A percentile compares a stretch with the other conserved stretches of the same genome.
phyloP scores from a whole-genome alignment of 1,140 invertebrate genomes.

The Yoshiicerus persimilis region DNA sequence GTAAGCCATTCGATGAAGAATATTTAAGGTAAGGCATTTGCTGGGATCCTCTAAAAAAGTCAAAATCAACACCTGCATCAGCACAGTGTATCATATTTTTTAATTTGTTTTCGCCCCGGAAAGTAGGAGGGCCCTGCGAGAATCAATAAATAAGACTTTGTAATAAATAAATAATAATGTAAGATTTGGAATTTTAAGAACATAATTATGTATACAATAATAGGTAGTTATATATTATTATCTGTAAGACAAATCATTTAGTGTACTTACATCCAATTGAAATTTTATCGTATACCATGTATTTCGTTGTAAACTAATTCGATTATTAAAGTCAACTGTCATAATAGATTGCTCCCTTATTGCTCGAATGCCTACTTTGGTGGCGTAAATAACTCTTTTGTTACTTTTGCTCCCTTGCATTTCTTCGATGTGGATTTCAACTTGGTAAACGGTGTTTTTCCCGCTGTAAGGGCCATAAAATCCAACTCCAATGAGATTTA shows the following conservation, averaged over 20 bases:
- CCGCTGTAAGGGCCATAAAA: slow-evolving; percentile 1
- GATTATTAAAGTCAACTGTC: neutral
- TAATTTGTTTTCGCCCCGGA: neutral
- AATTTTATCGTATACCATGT: slow-evolving; percentile 15
- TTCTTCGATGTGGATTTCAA: neutral
- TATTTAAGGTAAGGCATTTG: slow-evolving; percentile 3
- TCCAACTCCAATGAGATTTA: neutral
- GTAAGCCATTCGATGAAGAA: neutral
- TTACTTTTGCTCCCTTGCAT: neutral
- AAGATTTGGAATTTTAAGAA: too few species aligned
- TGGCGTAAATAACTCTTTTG: neutral
- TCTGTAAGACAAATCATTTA: neutral
- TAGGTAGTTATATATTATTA: too few species aligned
- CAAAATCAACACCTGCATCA: neutral
- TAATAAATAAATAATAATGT: too few species aligned
- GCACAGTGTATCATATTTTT: neutral
- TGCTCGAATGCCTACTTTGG: neutral
- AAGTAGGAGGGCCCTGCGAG: neutral
- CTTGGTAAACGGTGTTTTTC: neutral
- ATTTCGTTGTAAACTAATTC: neutral
- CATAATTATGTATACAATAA: too few species aligned
- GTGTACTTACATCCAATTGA: slow-evolving; percentile 18
- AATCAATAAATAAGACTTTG: too few species aligned
- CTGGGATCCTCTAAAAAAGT: slow-evolving; percentile 12
- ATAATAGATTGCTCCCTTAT: neutral